Evolutionary conservation across 2,888 invertebrate species (phyloP).

Genomic region (Trichacis sp.): DNA sequence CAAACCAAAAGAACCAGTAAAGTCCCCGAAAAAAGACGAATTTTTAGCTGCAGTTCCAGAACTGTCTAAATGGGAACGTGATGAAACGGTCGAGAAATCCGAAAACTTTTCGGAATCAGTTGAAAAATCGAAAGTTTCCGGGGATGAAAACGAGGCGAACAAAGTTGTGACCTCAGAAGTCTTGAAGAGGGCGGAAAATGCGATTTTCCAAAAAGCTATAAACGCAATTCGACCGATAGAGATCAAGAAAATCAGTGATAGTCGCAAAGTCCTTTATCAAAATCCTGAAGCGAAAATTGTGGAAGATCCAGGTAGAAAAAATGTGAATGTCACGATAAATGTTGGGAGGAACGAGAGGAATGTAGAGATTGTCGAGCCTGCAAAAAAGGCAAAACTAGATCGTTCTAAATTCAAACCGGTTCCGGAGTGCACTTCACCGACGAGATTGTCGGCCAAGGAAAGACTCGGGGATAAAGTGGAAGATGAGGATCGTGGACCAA

Average conservation of each 20-base stretch:
- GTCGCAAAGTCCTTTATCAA: constrained; percentile 76
- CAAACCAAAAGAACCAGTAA: constrained; percentile 61
- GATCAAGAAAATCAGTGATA: constrained; percentile 80
- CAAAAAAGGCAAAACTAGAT: constrained; percentile 61
- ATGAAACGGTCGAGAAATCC: constrained; percentile 65
- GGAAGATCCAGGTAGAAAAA: constrained; percentile 54
- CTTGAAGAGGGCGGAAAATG: constrained; percentile 90
- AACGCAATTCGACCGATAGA: constrained; percentile 84
- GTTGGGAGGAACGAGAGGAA: constrained; percentile 64
- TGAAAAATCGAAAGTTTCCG: constrained; percentile 48
- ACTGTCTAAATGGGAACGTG: constrained; percentile 90
- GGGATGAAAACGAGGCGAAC: constrained; percentile 56
- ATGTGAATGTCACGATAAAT: constrained; percentile 64
- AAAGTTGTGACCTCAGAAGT: constrained; percentile 88
- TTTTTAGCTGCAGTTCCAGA: constrained; percentile 82
- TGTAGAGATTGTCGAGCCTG: constrained; percentile 62
- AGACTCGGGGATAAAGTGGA: constrained; percentile 83
- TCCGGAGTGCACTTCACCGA: constrained; percentile 70
- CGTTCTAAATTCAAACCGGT: constrained; percentile 60
- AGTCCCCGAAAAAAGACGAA: constrained; percentile 70
- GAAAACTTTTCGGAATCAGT: constrained; percentile 70
- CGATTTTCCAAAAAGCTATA: constrained; percentile 89
- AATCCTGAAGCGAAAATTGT: constrained; percentile 64
- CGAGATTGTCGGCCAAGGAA: constrained; percentile 81
- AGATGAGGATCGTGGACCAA: constrained; percentile 64